These are phyloP conservation scores for Porites rus DNA, from an alignment of 92 coral and sea anemone genomes.

Conservation along the genomic window DNA sequence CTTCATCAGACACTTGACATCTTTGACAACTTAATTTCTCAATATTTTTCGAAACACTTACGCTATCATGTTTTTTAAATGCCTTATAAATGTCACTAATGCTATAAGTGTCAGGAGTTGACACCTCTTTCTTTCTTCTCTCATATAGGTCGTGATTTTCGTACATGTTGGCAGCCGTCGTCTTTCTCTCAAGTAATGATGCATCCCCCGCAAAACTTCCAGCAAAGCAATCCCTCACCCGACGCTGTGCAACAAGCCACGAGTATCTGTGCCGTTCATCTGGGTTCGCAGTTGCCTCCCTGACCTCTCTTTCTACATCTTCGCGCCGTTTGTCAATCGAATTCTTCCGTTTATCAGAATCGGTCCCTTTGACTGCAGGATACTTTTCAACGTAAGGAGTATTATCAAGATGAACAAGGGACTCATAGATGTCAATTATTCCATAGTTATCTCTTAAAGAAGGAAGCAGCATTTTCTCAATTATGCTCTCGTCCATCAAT, in stretches of 20 bases:
- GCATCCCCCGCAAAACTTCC: slow-evolving; percentile 15
- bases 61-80: not conserved
- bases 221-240: slow-evolving; percentile 31
- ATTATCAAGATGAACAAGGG: slow-evolving; percentile 1
- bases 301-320: not conserved
- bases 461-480: not conserved
- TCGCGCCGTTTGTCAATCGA: not conserved
- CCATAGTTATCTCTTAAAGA: not conserved
- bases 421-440: not conserved
- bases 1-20: not conserved
- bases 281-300: not conserved
- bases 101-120: not conserved
- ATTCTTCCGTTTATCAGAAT: not conserved
- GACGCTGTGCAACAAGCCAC: slow-evolving; percentile 32
- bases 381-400: not conserved
- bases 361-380: not conserved
- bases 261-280: not conserved
- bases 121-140: not conserved
- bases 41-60: not conserved
- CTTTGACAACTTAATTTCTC: not conserved
- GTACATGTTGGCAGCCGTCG: too few species aligned
- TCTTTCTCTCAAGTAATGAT: not conserved
- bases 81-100: not conserved
- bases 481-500: not conserved
- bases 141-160: too few species aligned